Conservation (phyloP, 2,888 invertebrate species). For the Helobdella robusta region DNA sequence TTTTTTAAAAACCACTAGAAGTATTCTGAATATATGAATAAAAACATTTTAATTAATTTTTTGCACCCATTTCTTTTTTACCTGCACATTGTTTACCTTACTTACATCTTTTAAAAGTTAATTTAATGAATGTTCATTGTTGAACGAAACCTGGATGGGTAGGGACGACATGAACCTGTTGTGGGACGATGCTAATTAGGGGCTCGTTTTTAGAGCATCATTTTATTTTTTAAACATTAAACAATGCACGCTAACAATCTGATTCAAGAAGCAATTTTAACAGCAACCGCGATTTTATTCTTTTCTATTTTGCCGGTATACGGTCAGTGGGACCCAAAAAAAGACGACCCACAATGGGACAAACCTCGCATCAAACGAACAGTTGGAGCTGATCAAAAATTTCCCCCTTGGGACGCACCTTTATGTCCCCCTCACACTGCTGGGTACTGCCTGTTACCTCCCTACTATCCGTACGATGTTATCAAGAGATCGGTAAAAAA, state of each 20-base stretch:
- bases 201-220: not conserved
- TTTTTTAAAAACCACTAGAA: too few relatives aligned
- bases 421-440: slow-evolving; percentile 30
- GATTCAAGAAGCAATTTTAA: too few relatives aligned
- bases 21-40: too few relatives aligned
- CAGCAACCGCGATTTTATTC: not conserved
- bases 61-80: too few relatives aligned
- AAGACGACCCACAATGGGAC: slow-evolving; percentile 29
- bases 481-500: slow-evolving; percentile 27
- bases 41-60: too few relatives aligned
- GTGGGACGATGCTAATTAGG: too few relatives aligned
- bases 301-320: not conserved
- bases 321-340: slow-evolving; percentile 26
- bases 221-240: not conserved
- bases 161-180: too few relatives aligned
- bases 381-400: slow-evolving; percentile 28
- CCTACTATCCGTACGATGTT: slow-evolving; percentile 35
- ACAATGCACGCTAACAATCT: too few relatives aligned
- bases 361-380: slow-evolving; percentile 28
- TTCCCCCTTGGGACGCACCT: slow-evolving; percentile 29
- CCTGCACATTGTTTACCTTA: too few relatives aligned
- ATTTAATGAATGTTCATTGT: too few relatives aligned
- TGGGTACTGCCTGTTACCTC: slow-evolving; percentile 32
- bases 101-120: too few relatives aligned
- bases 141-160: too few relatives aligned